Evolutionary conservation across 2,797 vertebrate species (phyloP).

Genomic region (Tokudaia tokunoshimensis): DNA sequence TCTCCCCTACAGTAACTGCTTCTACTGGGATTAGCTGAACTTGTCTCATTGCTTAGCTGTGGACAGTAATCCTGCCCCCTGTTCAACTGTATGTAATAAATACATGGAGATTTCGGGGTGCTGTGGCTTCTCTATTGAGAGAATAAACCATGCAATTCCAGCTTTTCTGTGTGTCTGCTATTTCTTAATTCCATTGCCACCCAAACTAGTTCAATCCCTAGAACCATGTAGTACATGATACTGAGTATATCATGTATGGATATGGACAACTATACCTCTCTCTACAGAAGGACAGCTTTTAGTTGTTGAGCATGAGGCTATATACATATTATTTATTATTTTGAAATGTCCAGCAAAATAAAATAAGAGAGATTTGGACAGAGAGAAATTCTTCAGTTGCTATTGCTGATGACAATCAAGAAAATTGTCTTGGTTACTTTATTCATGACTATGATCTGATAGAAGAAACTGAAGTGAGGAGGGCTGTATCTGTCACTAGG

Average conservation of each 20-base stretch:
- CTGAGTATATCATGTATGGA: neutral
- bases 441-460: neutral
- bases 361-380: neutral
- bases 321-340: neutral
- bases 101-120: neutral
- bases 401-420: neutral
- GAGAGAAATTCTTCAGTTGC: neutral
- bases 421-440: neutral
- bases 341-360: neutral
- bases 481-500: too few relatives aligned
- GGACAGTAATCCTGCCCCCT: too few relatives aligned
- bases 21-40: neutral
- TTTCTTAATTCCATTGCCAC: neutral
- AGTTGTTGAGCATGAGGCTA: neutral
- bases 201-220: neutral
- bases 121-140: neutral
- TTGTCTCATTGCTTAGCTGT: neutral
- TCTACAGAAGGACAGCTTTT: neutral
- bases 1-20: neutral
- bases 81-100: neutral
- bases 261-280: neutral
- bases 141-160: neutral
- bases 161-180: neutral
- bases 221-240: neutral
- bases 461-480: neutral